These are phyloP conservation scores for Malurus splendens DNA, from an alignment of 2,797 vertebrate genomes.

Conservation along the genomic window DNA sequence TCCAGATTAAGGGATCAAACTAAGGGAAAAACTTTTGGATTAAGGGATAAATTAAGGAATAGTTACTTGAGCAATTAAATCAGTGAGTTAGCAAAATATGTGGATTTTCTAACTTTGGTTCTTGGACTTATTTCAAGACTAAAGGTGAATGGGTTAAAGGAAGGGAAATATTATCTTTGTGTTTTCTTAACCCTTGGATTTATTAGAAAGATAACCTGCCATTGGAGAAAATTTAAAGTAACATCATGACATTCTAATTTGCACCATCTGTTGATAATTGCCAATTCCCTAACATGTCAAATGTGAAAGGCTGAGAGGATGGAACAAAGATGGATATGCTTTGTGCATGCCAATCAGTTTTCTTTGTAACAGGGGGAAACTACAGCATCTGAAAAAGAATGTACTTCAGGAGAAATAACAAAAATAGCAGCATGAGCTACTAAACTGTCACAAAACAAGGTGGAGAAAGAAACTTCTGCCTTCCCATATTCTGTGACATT, in stretches of 20 bases:
- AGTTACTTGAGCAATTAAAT: not conserved
- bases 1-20: not conserved
- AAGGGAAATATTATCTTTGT: conserved; percentile 34
- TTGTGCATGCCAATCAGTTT: not conserved
- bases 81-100: not conserved
- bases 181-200: conserved; percentile 45
- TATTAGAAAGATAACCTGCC: conserved; percentile 32
- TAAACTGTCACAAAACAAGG: not conserved
- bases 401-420: not conserved
- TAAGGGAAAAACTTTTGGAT: not conserved
- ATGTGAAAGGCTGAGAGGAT: conserved; percentile 6
- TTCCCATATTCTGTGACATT: not conserved
- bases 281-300: conserved; percentile 9
- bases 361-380: not conserved
- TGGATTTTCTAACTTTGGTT: not conserved
- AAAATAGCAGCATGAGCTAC: not conserved
- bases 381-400: not conserved
- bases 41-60: not conserved
- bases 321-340: not conserved
- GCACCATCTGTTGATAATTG: conserved; percentile 43
- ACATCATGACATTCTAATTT: conserved; percentile 41
- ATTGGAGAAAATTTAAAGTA: conserved; percentile 32
- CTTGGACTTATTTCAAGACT: not conserved
- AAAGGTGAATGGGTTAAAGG: conserved; percentile 9
- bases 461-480: not conserved